A percentile compares a stretch with the other conserved stretches of the same genome.
These are phyloP conservation scores for Stenichneumon culpator DNA, from an alignment of 2,888 invertebrate genomes.

Conservation along the genomic window DNA sequence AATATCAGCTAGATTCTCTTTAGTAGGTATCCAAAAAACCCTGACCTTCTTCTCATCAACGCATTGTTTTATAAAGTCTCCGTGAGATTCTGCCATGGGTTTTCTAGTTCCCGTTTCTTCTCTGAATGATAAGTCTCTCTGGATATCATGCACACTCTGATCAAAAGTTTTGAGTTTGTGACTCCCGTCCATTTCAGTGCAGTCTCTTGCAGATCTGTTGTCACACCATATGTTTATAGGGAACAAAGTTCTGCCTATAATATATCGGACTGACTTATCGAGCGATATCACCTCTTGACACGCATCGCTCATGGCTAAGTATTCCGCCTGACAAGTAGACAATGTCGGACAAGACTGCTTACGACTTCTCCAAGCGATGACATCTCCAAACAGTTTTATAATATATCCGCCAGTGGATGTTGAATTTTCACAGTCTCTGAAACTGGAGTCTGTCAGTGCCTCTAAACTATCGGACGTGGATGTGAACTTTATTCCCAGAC, in stretches of 20 bases:
- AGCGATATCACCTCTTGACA: conserved; percentile 58
- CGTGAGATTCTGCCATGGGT: conserved; percentile 57
- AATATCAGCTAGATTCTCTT: conserved; percentile 56
- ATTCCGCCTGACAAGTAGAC: conserved; percentile 59
- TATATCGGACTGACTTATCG: conserved; percentile 56
- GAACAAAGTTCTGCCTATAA: conserved; percentile 52
- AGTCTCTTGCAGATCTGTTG: conserved; percentile 54
- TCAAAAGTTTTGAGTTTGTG: conserved; percentile 61
- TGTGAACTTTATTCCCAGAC: conserved; percentile 42
- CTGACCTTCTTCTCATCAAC: conserved; percentile 51
- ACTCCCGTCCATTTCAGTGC: conserved; percentile 56
- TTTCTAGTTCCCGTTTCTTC: conserved; percentile 55
- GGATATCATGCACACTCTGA: conserved; percentile 43
- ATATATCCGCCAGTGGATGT: conserved; percentile 58
- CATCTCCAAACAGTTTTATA: conserved; percentile 57
- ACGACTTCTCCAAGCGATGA: conserved; percentile 61
- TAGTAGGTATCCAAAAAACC: conserved; percentile 58
- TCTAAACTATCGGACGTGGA: conserved; percentile 27
- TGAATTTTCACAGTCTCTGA: conserved; percentile 54
- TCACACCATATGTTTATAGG: conserved; percentile 61
- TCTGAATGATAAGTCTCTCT: conserved; percentile 48
- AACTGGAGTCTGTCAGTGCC: conserved; percentile 53
- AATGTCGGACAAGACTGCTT: conserved; percentile 53
- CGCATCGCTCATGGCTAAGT: conserved; percentile 54
- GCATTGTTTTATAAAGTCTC: conserved; percentile 56